Evolutionary conservation across 2,113 vertebrate species (phyloP), one percentile per base, ranked within the genome.

Genomic region (Acanthisitta chloris): DNA sequence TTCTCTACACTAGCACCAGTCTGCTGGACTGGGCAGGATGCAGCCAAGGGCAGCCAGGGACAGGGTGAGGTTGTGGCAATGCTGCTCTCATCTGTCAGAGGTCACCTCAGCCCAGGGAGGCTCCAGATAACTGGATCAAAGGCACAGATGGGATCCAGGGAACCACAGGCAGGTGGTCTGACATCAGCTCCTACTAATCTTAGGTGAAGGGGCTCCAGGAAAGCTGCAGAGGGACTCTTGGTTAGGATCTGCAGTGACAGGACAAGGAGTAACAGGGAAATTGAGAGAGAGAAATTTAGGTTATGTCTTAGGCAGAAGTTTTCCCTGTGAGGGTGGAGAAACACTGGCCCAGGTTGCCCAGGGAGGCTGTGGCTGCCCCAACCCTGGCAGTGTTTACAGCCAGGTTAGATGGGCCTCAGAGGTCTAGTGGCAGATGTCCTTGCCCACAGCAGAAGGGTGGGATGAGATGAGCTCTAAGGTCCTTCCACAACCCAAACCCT

Each of bases 31-130:
- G 9, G 40, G 34, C 10, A 34, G 31, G 61, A 66, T 20, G 26
- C 9, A 36, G 5, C 59, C 4, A 0, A 23, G 52, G 10, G 36
- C 9, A 38, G 8, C 0, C 0, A 59, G 19, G 65, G 36, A 79
- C 51, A 46, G 14, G 52, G 0, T 73, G 55, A 65, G 55, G 51
- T 48, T n/a, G 57, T 14, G 34, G 28, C 55, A 83, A 46, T 1
- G 1, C 36, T 66, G 64, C 45, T 71, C 16, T 36, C 4, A 16
- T 13, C 48, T 78, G 9, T 57, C 45, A 40, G 43, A 81, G 24
- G 31, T 34, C 59, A 61, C 10, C 3, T 3, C 48, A 81, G 2
- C 17, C 49, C 15, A 17, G 36, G 18, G 28, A 54, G 18, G 42
- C 1, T 49, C 28, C 34, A 59, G 40, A 26, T 14, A 26, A 24